These are phyloP conservation scores for Boleophthalmus pectinirostris DNA, from an alignment of 2,113 vertebrate genomes.

Conservation along the genomic window DNA sequence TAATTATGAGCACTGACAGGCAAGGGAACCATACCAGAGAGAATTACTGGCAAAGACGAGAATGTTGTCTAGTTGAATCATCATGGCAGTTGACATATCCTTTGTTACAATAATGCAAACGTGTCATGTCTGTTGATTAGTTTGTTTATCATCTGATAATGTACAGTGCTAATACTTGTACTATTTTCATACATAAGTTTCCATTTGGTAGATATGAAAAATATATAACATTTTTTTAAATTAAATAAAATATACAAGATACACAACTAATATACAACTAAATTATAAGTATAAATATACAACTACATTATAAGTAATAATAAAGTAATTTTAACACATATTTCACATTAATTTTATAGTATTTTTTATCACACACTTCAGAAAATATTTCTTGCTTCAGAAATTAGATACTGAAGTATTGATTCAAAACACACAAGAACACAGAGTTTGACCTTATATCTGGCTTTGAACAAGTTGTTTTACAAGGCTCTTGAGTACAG, in stretches of 20 bases:
- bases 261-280: too few species aligned
- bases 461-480: conserved; percentile 5
- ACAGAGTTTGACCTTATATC: conserved; percentile 5
- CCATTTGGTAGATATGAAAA: not conserved
- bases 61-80: not conserved
- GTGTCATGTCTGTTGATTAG: not conserved
- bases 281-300: too few species aligned
- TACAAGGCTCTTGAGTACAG: conserved; percentile 7
- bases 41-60: not conserved
- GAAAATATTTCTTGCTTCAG: not conserved
- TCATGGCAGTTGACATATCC: not conserved
- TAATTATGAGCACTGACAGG: not conserved
- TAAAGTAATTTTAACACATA: not conserved
- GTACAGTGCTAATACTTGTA: not conserved
- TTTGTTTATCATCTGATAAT: not conserved
- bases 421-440: not conserved
- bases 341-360: not conserved
- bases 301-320: too few species aligned
- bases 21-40: not conserved
- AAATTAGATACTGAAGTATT: not conserved
- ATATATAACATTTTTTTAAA: too few species aligned
- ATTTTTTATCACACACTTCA: not conserved
- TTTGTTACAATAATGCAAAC: not conserved
- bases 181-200: too few species aligned
- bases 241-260: too few species aligned